Conservation (phyloP, 2,888 invertebrate species). For the Conchocele bisecta region DNA sequence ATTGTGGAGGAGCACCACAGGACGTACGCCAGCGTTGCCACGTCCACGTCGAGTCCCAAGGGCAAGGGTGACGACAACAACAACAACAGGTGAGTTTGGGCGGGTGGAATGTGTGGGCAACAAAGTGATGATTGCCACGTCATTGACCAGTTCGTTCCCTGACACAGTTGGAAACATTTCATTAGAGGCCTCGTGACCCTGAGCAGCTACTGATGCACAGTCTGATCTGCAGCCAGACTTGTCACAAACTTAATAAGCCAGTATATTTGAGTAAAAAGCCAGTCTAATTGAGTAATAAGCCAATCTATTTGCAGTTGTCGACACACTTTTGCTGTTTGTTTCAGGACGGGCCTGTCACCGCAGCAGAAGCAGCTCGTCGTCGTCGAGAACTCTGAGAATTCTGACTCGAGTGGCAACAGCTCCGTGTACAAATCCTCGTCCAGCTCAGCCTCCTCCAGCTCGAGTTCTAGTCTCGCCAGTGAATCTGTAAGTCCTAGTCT, state of each 20-base stretch:
- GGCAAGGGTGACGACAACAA: conserved; percentile 27
- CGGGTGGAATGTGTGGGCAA: background rate
- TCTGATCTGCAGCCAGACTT: background rate
- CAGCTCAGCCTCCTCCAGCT: conserved; percentile 63
- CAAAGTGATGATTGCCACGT: too few species aligned
- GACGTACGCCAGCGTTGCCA: conserved; percentile 71
- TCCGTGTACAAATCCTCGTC: conserved; percentile 75
- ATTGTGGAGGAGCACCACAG: conserved; percentile 29
- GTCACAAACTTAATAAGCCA: too few species aligned
- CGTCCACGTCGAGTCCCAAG: conserved; percentile 49
- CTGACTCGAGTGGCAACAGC: conserved; percentile 74
- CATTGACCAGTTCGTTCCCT: too few species aligned
- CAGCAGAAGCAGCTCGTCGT: conserved; percentile 17
- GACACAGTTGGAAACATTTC: too few species aligned
- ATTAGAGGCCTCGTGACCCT: too few species aligned
- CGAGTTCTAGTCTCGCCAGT: conserved; percentile 72
- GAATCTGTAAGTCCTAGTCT: conserved; percentile 74
- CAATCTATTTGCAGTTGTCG: too few species aligned
- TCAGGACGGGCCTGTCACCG: conserved; percentile 12
- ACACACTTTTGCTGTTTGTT: conserved; percentile 8
- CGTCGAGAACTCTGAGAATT: conserved; percentile 70
- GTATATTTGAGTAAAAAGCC: too few species aligned
- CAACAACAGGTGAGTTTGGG: conserved; percentile 34
- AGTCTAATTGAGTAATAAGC: too few species aligned
- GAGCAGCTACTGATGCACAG: too few species aligned